Evolutionary conservation across 2,113 vertebrate genomes (phyloP).

Genomic region (Melanerpes formicivorus): DNA sequence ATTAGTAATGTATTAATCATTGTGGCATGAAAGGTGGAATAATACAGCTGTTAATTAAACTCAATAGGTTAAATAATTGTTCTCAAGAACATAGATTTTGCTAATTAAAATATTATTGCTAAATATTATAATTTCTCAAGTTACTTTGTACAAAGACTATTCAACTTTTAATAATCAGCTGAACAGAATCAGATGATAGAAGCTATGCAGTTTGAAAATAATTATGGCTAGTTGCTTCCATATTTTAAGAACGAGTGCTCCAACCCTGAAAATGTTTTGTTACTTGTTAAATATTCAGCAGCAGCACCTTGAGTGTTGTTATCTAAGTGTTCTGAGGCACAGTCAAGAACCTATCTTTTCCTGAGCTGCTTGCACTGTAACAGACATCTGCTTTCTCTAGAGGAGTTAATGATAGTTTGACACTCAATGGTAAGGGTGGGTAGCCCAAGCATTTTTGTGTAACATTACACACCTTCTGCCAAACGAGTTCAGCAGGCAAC

Average conservation of each 20-base stretch:
- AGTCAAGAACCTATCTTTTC: background rate
- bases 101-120: conserved; percentile 58
- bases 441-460: background rate
- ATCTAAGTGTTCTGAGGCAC: background rate
- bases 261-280: background rate
- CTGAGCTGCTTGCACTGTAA: background rate
- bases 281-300: background rate
- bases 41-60: conserved; percentile 54
- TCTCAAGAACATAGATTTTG: conserved; percentile 32
- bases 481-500: background rate
- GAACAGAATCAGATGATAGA: background rate
- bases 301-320: background rate
- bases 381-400: background rate
- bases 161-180: background rate
- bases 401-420: background rate
- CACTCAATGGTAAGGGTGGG: background rate
- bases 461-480: background rate
- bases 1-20: conserved; percentile 56
- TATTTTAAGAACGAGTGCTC: background rate
- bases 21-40: conserved; percentile 24
- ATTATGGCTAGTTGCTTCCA: background rate
- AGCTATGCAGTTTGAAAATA: background rate
- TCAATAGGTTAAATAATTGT: conserved; percentile 53
- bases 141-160: conserved; percentile 17
- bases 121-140: conserved; percentile 4